phyloP scores from a whole-genome alignment of 1,140 invertebrate species.

The Temnothorax nylanderi region DNA sequence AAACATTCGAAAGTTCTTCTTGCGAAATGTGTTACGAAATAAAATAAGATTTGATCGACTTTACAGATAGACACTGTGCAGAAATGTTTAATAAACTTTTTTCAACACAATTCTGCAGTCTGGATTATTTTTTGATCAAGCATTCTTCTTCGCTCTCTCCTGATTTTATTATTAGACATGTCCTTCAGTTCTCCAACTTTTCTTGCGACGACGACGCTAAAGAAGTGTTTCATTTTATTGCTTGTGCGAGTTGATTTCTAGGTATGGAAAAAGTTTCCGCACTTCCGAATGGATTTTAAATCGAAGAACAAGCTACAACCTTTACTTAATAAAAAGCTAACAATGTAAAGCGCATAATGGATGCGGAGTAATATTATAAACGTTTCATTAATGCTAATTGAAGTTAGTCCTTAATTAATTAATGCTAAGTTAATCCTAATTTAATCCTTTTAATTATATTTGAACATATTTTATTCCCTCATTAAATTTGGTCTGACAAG shows the following conservation, averaged over 20 bases:
- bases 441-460: neutral
- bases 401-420: neutral
- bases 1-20: conserved; percentile 23
- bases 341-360: neutral
- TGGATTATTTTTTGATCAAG: conserved; percentile 35
- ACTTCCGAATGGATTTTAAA: conserved; percentile 4
- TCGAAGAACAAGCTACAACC: neutral
- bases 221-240: conserved; percentile 2
- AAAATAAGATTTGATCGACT: conserved; percentile 48
- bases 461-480: neutral
- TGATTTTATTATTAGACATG: neutral
- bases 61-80: conserved; percentile 35
- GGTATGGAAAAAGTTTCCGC: neutral
- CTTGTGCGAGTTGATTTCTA: conserved; percentile 14
- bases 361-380: conserved; percentile 1
- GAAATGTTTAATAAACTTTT: conserved; percentile 59
- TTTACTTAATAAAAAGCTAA: neutral
- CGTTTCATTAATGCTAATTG: neutral
- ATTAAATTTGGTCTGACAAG: neutral
- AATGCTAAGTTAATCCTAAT: neutral
- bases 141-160: neutral
- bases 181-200: conserved; percentile 8
- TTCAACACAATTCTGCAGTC: conserved; percentile 19
- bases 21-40: conserved; percentile 32
- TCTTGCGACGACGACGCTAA: neutral